Percentiles rank a stretch among this genome's conserved stretches.
Evolutionary conservation across 2,113 vertebrate genomes (phyloP).

Genomic region (Menura novaehollandiae): DNA sequence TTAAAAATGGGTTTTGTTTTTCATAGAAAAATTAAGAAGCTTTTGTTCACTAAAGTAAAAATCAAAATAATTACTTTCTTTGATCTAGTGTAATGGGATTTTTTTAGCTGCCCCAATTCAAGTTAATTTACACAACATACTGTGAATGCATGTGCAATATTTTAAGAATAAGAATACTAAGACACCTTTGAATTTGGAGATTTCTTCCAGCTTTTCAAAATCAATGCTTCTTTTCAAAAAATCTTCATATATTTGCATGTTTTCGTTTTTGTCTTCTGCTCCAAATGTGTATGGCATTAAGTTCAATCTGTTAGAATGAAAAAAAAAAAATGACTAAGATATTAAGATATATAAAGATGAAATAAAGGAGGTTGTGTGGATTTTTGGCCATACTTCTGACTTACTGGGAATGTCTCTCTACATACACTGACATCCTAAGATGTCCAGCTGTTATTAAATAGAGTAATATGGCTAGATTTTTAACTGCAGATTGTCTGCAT

Average conservation of each 20-base stretch:
- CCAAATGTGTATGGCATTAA: not conserved
- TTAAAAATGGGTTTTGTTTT: not conserved
- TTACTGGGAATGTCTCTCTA: not conserved
- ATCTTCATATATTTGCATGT: not conserved
- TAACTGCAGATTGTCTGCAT: not conserved
- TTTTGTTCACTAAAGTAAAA: not conserved
- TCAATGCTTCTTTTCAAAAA: not conserved
- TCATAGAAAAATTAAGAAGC: not conserved
- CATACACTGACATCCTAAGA: not conserved
- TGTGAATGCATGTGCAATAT: not conserved
- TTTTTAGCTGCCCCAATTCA: not conserved
- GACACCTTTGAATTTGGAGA: not conserved
- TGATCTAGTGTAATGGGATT: not conserved
- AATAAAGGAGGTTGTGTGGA: not conserved
- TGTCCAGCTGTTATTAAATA: not conserved
- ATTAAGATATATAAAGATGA: not conserved
- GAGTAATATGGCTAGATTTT: not conserved
- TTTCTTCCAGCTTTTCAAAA: not conserved
- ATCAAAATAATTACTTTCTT: slow-evolving; percentile 23
- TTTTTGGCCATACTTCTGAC: not conserved
- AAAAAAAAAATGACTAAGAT: not conserved
- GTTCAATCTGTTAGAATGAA: not conserved
- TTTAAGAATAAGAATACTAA: not conserved
- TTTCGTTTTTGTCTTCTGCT: not conserved
- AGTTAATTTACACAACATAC: not conserved